phyloP scores from a whole-genome alignment of 2,888 invertebrate genomes.

The Phortica magna region DNA sequence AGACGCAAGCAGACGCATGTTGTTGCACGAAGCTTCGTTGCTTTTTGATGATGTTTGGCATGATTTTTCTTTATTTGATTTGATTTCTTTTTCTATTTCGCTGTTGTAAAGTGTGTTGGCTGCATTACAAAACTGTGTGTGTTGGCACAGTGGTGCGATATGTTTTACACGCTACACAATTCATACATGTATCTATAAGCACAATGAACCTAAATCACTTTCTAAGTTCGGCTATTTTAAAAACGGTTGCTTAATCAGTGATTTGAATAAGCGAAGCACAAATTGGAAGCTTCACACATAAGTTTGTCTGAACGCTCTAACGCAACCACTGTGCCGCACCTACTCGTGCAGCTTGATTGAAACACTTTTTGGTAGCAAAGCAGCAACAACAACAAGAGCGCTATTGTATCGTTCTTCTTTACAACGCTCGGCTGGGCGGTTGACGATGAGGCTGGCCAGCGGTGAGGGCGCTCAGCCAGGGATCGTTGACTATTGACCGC shows the following conservation, averaged over 20 bases:
- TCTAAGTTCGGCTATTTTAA: too few relatives aligned
- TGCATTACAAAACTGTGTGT: neutral
- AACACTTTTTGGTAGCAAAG: slow-evolving; percentile 9
- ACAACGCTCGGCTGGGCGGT: neutral
- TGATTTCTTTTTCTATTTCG: neutral
- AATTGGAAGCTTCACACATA: too few relatives aligned
- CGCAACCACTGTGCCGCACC: neutral
- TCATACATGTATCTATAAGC: too few relatives aligned
- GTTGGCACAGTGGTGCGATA: neutral
- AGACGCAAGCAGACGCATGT: neutral
- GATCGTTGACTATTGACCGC: slow-evolving; percentile 64
- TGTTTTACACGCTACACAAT: too few relatives aligned
- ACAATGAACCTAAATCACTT: too few relatives aligned
- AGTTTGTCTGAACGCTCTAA: too few relatives aligned
- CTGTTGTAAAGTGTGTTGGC: slow-evolving; percentile 3
- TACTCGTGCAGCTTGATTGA: slow-evolving; percentile 5
- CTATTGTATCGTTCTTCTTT: neutral
- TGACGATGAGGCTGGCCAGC: neutral
- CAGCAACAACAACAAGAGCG: neutral
- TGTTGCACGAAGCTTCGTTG: slow-evolving; percentile 13
- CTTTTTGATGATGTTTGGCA: neutral
- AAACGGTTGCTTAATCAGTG: too few relatives aligned
- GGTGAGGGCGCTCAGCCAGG: slow-evolving; percentile 7
- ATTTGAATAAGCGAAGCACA: too few relatives aligned
- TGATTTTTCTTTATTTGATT: neutral